Evolutionary conservation across 2,888 invertebrate species (phyloP), one percentile per base, ranked within the genome.

Genomic region (Allolobophora icterica): DNA sequence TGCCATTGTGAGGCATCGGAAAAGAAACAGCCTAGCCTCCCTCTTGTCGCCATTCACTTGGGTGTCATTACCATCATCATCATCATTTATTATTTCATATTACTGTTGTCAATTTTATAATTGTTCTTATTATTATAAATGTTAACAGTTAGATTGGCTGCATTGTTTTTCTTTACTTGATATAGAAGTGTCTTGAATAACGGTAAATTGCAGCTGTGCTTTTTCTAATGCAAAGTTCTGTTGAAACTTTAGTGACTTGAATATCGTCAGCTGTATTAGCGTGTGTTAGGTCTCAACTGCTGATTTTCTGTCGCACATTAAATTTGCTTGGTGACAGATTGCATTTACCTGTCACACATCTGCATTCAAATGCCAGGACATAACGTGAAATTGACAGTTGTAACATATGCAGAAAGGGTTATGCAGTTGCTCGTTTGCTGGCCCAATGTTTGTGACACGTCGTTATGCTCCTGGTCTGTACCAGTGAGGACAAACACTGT

Each of bases 1-100:
- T 71, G 30, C n/a, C n/a, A n/a, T 71, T 8, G 71, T 5, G 30
- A 11, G 71, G 71, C n/a, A n/a, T 71, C n/a, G 71, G 71, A 30
- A 71, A 71, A 71, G 52, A 71, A 71, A 71, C 71, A 71, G 71
- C n/a, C n/a, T 30, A 4, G 1, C 71, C 52, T 15, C 52, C 24
- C 21, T 52, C 21, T 52, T 24, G n/a, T 71, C n/a, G 8, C 71
- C n/a, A 30, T 71, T 71, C 71, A 71, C 71, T n/a, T 71, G 71
- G 71, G 71, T n/a, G n/a, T n/a, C 24, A 24, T 52, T 71, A n/a
- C 24, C 24, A 58, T n/a, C 11, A n/a, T 8, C 71, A 71, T 71
- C 71, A 71, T 71, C n/a, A n/a, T 71, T 71, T 71, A 71, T 71
- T 71, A 71, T 71, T 71, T 71, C n/a, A 71, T 71, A 71, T 71